These are phyloP conservation scores for Drosophila miranda DNA, from an alignment of 1,140 invertebrate genomes.

Conservation along the genomic window DNA sequence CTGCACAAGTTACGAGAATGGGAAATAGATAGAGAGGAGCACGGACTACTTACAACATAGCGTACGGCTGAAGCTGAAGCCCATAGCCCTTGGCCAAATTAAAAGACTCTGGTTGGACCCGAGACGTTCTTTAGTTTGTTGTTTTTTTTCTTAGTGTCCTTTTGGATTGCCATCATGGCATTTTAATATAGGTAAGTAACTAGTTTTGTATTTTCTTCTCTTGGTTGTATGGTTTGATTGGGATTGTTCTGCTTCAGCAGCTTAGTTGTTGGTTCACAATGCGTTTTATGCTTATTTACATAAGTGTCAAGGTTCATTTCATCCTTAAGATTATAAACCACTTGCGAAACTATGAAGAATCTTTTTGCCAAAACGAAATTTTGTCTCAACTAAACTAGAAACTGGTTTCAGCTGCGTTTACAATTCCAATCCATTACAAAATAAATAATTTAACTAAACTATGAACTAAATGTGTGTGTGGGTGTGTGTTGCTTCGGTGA, in stretches of 20 bases:
- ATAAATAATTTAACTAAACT: conserved; percentile 80
- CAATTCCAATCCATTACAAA: conserved; percentile 53
- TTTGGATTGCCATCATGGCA: conserved; percentile 49
- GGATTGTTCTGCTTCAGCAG: conserved; percentile 43
- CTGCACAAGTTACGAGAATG: conserved; percentile 61
- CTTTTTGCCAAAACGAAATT: conserved; percentile 81
- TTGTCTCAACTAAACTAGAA: conserved; percentile 30
- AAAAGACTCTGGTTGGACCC: conserved; percentile 61
- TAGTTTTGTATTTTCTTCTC: conserved; percentile 24
- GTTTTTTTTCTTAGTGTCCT: conserved; percentile 31
- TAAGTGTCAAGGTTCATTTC: conserved; percentile 61
- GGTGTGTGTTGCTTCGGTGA: conserved; percentile 31
- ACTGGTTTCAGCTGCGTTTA: conserved; percentile 32
- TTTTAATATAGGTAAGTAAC: conserved; percentile 53
- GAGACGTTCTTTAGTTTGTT: conserved; percentile 32
- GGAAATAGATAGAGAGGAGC: conserved; percentile 15
- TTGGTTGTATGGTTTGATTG: conserved; percentile 37
- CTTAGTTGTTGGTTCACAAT: conserved; percentile 62
- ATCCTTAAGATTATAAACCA: conserved; percentile 50
- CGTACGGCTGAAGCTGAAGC: conserved; percentile 34
- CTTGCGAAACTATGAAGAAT: conserved; percentile 78
- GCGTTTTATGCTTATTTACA: conserved; percentile 68
- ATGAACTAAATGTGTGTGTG: conserved; percentile 55
- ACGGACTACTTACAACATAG: conserved; percentile 58
- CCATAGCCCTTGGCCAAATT: conserved; percentile 49